Conservation (phyloP, 2,797 vertebrate genomes). For the Characodon lateralis region DNA sequence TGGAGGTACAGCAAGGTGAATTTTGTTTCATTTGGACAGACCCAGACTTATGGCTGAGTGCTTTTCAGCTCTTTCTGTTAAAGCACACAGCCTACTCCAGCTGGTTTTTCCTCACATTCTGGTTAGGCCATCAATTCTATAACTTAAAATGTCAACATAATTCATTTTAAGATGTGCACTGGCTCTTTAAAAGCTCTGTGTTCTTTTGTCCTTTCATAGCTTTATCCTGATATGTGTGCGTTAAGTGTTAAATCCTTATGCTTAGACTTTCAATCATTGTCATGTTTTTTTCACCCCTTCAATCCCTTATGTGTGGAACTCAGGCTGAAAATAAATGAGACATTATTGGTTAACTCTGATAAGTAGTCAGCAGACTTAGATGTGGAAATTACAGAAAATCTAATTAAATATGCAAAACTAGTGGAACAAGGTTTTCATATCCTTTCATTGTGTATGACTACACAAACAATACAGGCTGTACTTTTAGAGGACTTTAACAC, state of each 20-base stretch:
- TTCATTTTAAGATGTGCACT: background rate
- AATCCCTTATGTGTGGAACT: background rate
- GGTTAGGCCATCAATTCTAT: background rate
- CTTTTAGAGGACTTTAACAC: background rate
- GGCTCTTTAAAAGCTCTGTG: background rate
- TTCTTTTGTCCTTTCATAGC: constrained; percentile 10
- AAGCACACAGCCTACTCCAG: background rate
- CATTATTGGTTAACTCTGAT: constrained; percentile 3
- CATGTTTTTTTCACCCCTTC: background rate
- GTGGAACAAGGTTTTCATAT: background rate
- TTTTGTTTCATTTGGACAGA: background rate
- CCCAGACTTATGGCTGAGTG: constrained; percentile 2
- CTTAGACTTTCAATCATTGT: constrained; percentile 1
- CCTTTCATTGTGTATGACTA: constrained; percentile 15
- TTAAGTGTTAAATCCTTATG: constrained; percentile 1
- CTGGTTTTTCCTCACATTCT: background rate
- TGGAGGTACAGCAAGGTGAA: background rate
- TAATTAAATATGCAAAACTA: background rate
- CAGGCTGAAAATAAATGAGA: background rate
- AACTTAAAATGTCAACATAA: constrained; percentile 10
- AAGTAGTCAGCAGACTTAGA: background rate
- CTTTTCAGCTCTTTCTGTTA: background rate
- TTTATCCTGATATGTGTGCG: constrained; percentile 2
- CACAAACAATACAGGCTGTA: background rate
- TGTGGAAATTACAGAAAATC: constrained; percentile 10